Conservation (phyloP, 1,140 invertebrate species). For the Bombus balteatus region DNA sequence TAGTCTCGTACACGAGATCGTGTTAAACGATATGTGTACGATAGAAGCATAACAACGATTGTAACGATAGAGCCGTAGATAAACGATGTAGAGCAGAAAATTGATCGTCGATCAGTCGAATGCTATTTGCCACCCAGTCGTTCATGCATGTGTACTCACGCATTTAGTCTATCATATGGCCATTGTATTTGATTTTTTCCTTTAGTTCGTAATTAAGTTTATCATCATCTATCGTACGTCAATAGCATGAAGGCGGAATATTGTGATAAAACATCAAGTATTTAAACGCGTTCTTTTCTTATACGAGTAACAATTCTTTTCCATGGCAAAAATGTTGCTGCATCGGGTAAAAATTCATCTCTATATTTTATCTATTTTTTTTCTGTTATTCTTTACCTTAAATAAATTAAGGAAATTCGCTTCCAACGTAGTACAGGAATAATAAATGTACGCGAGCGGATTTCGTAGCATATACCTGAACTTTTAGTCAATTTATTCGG, state of each 20-base stretch:
- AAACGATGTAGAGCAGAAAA: constrained; percentile 52
- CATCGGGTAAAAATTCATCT: neutral
- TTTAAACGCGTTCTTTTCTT: neutral
- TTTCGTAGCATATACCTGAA: no score
- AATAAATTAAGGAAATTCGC: neutral
- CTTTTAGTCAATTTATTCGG: neutral
- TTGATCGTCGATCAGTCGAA: constrained; percentile 12
- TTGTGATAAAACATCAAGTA: neutral
- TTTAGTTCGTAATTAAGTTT: neutral
- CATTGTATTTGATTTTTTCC: constrained; percentile 17
- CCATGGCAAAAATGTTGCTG: neutral
- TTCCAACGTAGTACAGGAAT: neutral
- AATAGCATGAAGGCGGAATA: constrained; percentile 14
- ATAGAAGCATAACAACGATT: neutral
- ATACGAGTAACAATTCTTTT: neutral
- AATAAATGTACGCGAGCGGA: neutral
- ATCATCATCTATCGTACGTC: neutral
- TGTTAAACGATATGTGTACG: neutral
- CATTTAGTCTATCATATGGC: constrained; percentile 14
- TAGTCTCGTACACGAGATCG: neutral
- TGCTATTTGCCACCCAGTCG: constrained; percentile 22
- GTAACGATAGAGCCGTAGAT: constrained; percentile 30
- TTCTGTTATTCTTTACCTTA: neutral
- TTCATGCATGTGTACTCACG: constrained; percentile 53
- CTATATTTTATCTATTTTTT: neutral